A percentile compares a stretch with the other conserved stretches of the same genome.
phyloP scores from a whole-genome alignment of 1,140 invertebrate genomes.

The Drosophila bocqueti region DNA sequence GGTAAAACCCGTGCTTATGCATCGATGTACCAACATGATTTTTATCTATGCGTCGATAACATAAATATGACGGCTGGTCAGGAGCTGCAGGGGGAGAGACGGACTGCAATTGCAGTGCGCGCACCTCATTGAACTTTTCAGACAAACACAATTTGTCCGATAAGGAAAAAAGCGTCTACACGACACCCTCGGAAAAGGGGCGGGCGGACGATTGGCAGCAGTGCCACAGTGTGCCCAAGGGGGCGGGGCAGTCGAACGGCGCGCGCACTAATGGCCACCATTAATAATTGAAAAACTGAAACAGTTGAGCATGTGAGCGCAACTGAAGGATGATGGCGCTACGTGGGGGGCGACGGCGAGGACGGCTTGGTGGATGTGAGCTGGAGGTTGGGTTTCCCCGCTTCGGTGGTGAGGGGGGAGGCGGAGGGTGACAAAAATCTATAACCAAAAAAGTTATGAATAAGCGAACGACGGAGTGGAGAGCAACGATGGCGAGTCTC shows the following conservation, averaged over 20 bases:
- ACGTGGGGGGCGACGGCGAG: constrained; percentile 22
- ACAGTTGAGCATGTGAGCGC: constrained; percentile 78
- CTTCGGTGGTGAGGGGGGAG: constrained; percentile 6
- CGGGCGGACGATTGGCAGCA: constrained; percentile 4
- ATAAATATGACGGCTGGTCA: constrained; percentile 75
- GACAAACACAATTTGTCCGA: constrained; percentile 83
- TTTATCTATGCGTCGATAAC: constrained; percentile 74
- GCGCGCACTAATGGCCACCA: constrained; percentile 82
- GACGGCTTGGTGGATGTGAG: constrained; percentile 1
- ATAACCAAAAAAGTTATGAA: constrained; percentile 83
- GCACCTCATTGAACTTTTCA: constrained; percentile 82
- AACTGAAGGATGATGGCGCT: constrained; percentile 36
- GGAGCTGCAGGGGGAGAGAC: background rate
- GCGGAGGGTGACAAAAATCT: constrained; percentile 73
- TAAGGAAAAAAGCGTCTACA: constrained; percentile 67
- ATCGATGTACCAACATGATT: constrained; percentile 70
- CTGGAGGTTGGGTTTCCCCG: constrained; percentile 15
- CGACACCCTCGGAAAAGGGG: constrained; percentile 29
- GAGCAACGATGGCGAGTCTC: constrained; percentile 42
- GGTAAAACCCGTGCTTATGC: constrained; percentile 49
- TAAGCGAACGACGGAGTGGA: constrained; percentile 65
- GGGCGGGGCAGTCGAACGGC: constrained; percentile 44
- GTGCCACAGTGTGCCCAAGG: constrained; percentile 12
- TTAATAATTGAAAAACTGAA: constrained; percentile 84
- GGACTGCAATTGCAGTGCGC: constrained; percentile 72